These are phyloP conservation scores for Engystomops pustulosus DNA, from an alignment of 2,113 vertebrate genomes.

Conservation along the genomic window DNA sequence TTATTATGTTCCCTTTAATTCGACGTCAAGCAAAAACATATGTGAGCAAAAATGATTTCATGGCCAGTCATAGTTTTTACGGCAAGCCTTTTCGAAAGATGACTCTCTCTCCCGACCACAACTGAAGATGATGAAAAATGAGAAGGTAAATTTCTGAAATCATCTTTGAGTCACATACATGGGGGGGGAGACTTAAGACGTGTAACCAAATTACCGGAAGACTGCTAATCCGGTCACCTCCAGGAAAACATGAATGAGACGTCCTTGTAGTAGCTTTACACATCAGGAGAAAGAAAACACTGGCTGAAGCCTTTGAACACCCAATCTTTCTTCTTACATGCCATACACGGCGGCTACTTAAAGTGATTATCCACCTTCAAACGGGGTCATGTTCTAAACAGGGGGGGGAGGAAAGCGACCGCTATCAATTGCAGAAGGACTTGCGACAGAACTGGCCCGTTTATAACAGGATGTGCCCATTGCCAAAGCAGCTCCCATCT, in stretches of 20 bases:
- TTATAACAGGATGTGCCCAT: slow-evolving; percentile 30
- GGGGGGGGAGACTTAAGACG: slow-evolving; percentile 3
- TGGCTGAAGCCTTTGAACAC: slow-evolving; percentile 22
- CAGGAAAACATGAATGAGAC: slow-evolving; percentile 19
- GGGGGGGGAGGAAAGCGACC: background rate
- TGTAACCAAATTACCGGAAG: slow-evolving; percentile 41
- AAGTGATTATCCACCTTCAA: slow-evolving; percentile 42
- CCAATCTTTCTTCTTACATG: slow-evolving; percentile 19
- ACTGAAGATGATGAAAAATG: slow-evolving; percentile 29
- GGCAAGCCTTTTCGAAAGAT: slow-evolving; percentile 1
- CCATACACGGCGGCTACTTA: background rate
- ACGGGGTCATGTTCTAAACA: slow-evolving; percentile 40
- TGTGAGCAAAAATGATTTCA: slow-evolving; percentile 9
- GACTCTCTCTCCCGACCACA: slow-evolving; percentile 15
- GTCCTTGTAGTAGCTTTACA: slow-evolving; percentile 20
- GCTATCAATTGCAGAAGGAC: slow-evolving; percentile 34
- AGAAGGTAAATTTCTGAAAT: background rate
- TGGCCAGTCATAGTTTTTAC: slow-evolving; percentile 20
- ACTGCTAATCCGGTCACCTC: slow-evolving; percentile 29
- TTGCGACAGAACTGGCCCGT: slow-evolving; percentile 16
- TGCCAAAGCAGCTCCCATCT: slow-evolving; percentile 4
- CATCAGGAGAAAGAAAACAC: slow-evolving; percentile 24
- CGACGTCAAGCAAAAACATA: background rate
- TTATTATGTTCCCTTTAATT: background rate
- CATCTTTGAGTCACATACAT: slow-evolving; percentile 22